These are phyloP conservation scores for Dugesia japonica DNA, from an alignment of 2,888 invertebrate genomes.

Conservation along the genomic window DNA sequence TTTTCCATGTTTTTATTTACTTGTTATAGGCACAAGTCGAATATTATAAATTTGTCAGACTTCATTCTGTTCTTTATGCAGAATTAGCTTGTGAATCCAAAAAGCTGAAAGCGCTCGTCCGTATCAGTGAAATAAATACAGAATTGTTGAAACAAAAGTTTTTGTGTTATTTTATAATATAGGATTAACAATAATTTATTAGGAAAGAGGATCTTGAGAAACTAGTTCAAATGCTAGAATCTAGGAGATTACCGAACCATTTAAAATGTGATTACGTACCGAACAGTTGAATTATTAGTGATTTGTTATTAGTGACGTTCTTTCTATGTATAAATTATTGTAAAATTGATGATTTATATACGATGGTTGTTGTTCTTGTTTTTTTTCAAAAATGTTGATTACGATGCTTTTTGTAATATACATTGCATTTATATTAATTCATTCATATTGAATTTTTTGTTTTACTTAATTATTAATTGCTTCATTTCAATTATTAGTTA, in stretches of 20 bases:
- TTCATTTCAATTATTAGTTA: too few relatives aligned
- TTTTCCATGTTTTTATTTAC: not conserved
- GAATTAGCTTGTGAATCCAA: constrained; percentile 26
- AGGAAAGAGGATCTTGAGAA: not conserved
- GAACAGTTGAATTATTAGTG: constrained; percentile 16
- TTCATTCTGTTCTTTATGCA: constrained; percentile 26
- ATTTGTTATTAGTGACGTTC: constrained; percentile 4
- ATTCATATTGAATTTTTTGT: too few relatives aligned
- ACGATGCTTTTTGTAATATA: too few relatives aligned
- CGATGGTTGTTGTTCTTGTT: not conserved
- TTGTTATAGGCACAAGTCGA: constrained; percentile 25
- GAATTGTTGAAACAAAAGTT: not conserved
- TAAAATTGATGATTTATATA: constrained; percentile 9
- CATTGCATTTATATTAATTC: too few relatives aligned
- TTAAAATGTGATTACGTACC: constrained; percentile 14
- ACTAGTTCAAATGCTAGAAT: not conserved
- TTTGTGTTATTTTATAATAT: too few relatives aligned
- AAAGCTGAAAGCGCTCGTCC: constrained; percentile 24
- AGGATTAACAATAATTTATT: too few relatives aligned
- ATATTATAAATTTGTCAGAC: constrained; percentile 27
- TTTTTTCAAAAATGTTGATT: too few relatives aligned
- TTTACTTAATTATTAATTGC: too few relatives aligned
- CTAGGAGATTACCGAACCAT: not conserved
- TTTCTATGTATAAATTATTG: constrained; percentile 14
- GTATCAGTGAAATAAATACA: constrained; percentile 29